Evolutionary conservation across 2,113 vertebrate species (phyloP).

Genomic region (Turnix velox): DNA sequence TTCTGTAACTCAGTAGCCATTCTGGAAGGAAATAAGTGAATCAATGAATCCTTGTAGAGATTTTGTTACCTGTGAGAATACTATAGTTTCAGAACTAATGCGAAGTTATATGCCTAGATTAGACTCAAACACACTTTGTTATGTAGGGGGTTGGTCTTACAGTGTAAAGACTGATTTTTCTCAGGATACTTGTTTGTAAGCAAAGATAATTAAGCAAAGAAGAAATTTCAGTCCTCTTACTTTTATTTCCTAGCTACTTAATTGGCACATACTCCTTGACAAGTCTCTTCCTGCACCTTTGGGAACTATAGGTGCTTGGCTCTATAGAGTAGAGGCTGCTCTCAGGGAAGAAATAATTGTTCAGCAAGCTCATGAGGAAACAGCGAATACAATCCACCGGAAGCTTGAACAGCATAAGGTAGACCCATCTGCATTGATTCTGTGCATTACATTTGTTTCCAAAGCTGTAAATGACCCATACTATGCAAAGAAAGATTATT

Average conservation of each 20-base stretch:
- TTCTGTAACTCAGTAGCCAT: not conserved
- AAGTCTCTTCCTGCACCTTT: constrained; percentile 91
- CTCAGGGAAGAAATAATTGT: constrained; percentile 87
- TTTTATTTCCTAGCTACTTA: constrained; percentile 81
- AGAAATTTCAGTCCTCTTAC: not conserved
- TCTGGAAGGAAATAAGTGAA: not conserved
- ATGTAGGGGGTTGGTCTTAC: not conserved
- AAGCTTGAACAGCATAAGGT: constrained; percentile 94
- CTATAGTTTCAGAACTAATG: not conserved
- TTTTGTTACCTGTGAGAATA: not conserved
- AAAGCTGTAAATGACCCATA: not conserved
- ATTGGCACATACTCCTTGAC: constrained; percentile 95
- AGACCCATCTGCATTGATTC: not conserved
- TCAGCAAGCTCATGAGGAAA: constrained; percentile 93
- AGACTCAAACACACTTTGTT: not conserved
- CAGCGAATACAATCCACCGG: constrained; percentile 86
- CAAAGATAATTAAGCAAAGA: not conserved
- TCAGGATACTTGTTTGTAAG: not conserved
- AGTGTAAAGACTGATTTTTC: not conserved
- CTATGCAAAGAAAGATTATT: not conserved
- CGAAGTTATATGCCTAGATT: not conserved
- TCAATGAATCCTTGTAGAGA: not conserved
- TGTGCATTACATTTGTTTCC: not conserved
- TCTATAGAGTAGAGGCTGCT: constrained; percentile 88
- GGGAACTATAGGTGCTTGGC: constrained; percentile 92